These are phyloP conservation scores for Sebastes flavidus DNA, from an alignment of 2,797 vertebrate genomes.

Conservation along the genomic window DNA sequence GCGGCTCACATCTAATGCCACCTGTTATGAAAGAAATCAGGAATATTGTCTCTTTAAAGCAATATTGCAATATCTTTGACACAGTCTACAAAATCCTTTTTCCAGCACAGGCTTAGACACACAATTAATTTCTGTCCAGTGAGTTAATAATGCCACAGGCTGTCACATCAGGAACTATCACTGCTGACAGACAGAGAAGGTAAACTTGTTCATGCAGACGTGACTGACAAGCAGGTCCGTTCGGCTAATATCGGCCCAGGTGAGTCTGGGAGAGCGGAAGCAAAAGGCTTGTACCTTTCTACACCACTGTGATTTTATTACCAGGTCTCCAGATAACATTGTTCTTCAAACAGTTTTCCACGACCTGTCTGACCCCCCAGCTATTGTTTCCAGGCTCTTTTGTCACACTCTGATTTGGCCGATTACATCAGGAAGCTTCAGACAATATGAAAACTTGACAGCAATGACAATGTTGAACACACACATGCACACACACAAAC, in stretches of 20 bases:
- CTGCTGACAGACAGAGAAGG: not conserved
- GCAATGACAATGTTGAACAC: not conserved
- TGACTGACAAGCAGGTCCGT: slow-evolving; percentile 23
- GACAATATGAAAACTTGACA: slow-evolving; percentile 55
- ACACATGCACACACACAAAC: not conserved
- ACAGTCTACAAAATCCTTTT: too few species aligned
- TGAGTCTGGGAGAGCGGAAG: not conserved
- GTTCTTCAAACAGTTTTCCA: slow-evolving; percentile 61
- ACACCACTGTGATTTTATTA: slow-evolving; percentile 35
- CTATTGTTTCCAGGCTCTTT: slow-evolving; percentile 61
- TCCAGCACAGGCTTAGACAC: too few species aligned
- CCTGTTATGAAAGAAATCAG: not conserved
- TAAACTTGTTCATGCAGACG: not conserved
- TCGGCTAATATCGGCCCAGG: slow-evolving; percentile 21
- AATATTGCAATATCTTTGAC: not conserved
- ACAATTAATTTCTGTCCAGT: too few species aligned
- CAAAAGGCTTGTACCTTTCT: slow-evolving; percentile 32
- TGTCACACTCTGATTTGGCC: slow-evolving; percentile 45
- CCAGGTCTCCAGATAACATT: slow-evolving; percentile 63
- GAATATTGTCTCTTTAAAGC: not conserved
- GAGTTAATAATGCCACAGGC: too few species aligned
- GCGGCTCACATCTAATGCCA: not conserved
- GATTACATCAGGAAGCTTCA: slow-evolving; percentile 59
- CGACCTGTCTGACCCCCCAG: slow-evolving; percentile 48
- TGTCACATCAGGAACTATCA: not conserved